Conservation (phyloP, 2,113 vertebrate species). For the Oncorhynchus nerka region DNA sequence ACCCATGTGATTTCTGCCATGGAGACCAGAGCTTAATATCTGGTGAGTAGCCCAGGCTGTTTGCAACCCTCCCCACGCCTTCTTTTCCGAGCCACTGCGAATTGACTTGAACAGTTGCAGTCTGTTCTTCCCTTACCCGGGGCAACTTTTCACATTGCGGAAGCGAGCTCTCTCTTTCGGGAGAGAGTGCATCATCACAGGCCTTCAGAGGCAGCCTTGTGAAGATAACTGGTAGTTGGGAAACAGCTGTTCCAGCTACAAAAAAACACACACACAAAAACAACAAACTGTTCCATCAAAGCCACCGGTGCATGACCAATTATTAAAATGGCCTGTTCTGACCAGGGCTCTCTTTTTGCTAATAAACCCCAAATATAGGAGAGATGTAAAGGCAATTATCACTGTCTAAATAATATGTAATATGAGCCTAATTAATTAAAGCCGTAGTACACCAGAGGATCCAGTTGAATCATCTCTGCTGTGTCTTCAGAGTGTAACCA, state of each 20-base stretch:
- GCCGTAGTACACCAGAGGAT: constrained; percentile 19
- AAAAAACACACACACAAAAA: background rate
- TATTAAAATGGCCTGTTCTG: constrained; percentile 15
- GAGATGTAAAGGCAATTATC: background rate
- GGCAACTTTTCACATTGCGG: background rate
- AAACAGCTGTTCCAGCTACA: constrained; percentile 8
- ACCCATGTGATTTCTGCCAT: constrained; percentile 65
- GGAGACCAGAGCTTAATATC: constrained; percentile 68
- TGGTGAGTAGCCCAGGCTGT: constrained; percentile 57
- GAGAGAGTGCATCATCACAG: constrained; percentile 35
- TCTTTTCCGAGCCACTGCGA: constrained; percentile 32
- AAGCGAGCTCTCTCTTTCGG: constrained; percentile 1
- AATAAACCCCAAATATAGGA: background rate
- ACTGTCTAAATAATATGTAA: constrained; percentile 29
- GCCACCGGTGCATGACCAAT: constrained; percentile 12
- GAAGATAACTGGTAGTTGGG: constrained; percentile 2
- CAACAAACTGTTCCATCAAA: constrained; percentile 31
- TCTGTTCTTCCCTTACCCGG: constrained; percentile 12
- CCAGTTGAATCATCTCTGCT: constrained; percentile 54
- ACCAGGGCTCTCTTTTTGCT: constrained; percentile 20
- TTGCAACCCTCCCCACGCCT: background rate
- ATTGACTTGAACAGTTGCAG: constrained; percentile 23
- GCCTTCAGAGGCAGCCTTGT: constrained; percentile 39
- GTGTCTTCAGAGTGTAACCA: constrained; percentile 53
- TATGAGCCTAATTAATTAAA: constrained; percentile 57